Conservation (phyloP, 2,797 vertebrate genomes). For the Chrysocyon brachyurus region DNA sequence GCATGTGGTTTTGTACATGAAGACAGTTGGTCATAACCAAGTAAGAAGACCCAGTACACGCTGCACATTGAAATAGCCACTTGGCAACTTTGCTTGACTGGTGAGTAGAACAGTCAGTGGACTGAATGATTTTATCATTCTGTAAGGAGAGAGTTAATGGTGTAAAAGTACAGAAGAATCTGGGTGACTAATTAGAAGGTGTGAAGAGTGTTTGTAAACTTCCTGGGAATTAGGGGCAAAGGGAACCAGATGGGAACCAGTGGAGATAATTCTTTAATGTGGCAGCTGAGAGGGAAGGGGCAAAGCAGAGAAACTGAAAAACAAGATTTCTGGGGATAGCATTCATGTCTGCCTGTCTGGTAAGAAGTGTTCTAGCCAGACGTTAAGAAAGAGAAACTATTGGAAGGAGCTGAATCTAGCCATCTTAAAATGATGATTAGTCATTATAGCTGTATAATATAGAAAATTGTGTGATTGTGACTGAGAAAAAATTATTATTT, state of each 20-base stretch:
- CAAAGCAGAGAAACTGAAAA: not conserved
- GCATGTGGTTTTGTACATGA: not conserved
- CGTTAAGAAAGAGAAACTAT: not conserved
- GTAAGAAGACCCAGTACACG: not conserved
- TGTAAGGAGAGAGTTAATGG: not conserved
- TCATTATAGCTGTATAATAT: not conserved
- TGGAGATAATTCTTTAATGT: not conserved
- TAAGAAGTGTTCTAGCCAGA: not conserved
- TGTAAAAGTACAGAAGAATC: not conserved
- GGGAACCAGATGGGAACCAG: not conserved
- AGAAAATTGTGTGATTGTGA: not conserved
- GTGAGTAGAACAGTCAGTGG: slow-evolving; percentile 11
- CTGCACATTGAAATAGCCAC: not conserved
- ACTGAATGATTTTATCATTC: not conserved
- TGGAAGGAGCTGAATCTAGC: not conserved
- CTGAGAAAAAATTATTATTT: not conserved
- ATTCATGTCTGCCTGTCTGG: not conserved
- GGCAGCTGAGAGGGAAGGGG: not conserved
- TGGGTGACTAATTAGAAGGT: not conserved
- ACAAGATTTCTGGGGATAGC: not conserved
- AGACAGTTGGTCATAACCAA: not conserved
- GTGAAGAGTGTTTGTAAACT: not conserved
- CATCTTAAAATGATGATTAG: not conserved
- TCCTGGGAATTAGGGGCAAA: not conserved
- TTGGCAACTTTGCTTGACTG: not conserved